Evolutionary conservation across 2,888 invertebrate species (phyloP).

Genomic region (Diarsia rubi): DNA sequence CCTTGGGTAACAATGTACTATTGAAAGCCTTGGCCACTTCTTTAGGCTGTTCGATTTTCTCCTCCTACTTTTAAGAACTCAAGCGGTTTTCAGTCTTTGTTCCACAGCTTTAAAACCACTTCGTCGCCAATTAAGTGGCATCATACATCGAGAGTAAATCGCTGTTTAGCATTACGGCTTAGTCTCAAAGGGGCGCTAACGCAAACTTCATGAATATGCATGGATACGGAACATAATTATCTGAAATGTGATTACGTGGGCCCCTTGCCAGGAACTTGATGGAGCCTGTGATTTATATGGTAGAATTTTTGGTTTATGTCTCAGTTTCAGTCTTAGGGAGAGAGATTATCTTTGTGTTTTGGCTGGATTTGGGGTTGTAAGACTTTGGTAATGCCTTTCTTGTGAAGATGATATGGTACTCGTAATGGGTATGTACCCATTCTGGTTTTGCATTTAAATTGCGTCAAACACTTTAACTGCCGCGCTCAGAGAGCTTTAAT

Average conservation of each 20-base stretch:
- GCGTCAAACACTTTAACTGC: background rate
- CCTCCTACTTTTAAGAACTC: background rate
- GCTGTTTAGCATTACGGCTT: constrained; percentile 58
- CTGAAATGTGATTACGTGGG: constrained; percentile 59
- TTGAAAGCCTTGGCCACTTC: no score
- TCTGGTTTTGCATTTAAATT: background rate
- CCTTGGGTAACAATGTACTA: no score
- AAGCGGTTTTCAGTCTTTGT: background rate
- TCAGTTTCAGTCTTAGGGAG: constrained; percentile 3
- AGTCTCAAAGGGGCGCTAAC: constrained; percentile 59
- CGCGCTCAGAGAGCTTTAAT: no score
- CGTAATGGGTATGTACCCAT: background rate
- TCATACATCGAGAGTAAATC: constrained; percentile 59
- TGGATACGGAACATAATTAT: constrained; percentile 60
- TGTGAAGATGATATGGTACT: background rate
- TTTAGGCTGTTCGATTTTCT: background rate
- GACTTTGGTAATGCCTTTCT: background rate
- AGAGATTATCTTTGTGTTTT: background rate
- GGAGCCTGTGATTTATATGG: constrained; percentile 36
- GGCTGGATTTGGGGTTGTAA: background rate
- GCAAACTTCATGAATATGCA: constrained; percentile 62
- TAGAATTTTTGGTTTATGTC: constrained; percentile 26
- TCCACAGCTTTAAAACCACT: constrained; percentile 30
- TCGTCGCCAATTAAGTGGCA: constrained; percentile 49
- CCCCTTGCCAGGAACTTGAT: constrained; percentile 29